These are phyloP conservation scores for Thalassarche chlororhynchos DNA, from an alignment of 2,113 vertebrate species.

Conservation along the genomic window DNA sequence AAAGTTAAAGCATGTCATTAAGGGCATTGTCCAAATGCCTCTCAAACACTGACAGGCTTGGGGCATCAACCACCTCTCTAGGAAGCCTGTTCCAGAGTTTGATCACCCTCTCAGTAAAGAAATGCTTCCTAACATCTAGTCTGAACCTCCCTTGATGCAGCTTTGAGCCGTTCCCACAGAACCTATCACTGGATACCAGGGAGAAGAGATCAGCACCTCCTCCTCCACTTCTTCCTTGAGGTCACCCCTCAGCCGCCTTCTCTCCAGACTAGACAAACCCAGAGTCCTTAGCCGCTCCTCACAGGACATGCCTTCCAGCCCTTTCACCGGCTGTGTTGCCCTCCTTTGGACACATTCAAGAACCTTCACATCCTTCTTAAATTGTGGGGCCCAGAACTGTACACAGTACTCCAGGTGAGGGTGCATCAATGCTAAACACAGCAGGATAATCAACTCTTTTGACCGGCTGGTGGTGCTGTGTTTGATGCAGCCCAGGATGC, in stretches of 20 bases:
- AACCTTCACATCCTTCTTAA: neutral
- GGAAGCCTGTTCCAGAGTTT: neutral
- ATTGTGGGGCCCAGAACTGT: neutral
- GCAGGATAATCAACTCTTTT: neutral
- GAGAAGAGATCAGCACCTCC: neutral
- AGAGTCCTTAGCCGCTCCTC: neutral
- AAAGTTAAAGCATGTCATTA: neutral
- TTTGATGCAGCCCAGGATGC: neutral
- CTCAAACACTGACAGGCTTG: neutral
- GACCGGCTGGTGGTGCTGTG: neutral
- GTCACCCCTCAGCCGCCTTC: neutral
- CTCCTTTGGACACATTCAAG: neutral
- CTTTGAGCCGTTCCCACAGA: accelerated
- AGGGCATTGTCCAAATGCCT: neutral
- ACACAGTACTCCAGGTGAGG: too few relatives aligned
- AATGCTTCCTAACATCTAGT: accelerated
- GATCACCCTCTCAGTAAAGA: neutral
- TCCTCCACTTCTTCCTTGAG: neutral
- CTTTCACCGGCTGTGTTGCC: neutral
- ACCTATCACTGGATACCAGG: too few relatives aligned
- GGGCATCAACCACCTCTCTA: neutral
- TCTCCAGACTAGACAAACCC: neutral
- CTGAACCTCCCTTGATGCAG: neutral
- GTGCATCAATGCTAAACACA: neutral
- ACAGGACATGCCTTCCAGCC: neutral